phyloP scores from a whole-genome alignment of 2,797 vertebrate species.

The Brotula barbata region DNA sequence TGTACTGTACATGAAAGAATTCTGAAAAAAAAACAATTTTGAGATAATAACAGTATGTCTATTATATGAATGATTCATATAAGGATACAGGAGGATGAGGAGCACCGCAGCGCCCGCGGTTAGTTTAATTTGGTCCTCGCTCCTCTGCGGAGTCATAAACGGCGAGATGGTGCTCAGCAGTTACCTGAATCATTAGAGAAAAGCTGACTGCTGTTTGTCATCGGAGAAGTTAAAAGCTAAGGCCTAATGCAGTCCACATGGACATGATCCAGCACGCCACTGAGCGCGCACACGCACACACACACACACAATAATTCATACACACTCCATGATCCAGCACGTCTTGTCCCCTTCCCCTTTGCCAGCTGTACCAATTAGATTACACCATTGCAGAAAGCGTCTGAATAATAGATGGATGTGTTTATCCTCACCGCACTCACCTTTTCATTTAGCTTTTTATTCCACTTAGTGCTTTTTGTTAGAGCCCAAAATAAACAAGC shows the following conservation, averaged over 20 bases:
- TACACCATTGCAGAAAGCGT: conserved; percentile 49
- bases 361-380: conserved; percentile 75
- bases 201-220: conserved; percentile 59
- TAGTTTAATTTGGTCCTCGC: background rate
- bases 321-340: conserved; percentile 52
- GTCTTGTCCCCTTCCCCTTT: conserved; percentile 46
- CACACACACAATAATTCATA: background rate
- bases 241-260: conserved; percentile 40
- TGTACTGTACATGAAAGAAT: too few relatives aligned
- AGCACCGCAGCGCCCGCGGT: too few relatives aligned
- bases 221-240: conserved; percentile 50
- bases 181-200: conserved; percentile 35
- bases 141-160: background rate
- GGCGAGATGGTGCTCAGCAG: conserved; percentile 4
- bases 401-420: conserved; percentile 81
- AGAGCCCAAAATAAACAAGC: conserved; percentile 1
- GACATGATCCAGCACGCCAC: conserved; percentile 26
- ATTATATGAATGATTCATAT: too few relatives aligned
- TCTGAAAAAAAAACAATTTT: too few relatives aligned
- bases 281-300: conserved; percentile 7
- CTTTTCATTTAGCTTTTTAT: conserved; percentile 47
- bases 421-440: conserved; percentile 44
- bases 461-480: background rate
- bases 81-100: too few relatives aligned
- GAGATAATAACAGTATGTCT: too few relatives aligned